Evolutionary conservation across 2,888 invertebrate species (phyloP).

Genomic region (Euplagia quadripunctaria): DNA sequence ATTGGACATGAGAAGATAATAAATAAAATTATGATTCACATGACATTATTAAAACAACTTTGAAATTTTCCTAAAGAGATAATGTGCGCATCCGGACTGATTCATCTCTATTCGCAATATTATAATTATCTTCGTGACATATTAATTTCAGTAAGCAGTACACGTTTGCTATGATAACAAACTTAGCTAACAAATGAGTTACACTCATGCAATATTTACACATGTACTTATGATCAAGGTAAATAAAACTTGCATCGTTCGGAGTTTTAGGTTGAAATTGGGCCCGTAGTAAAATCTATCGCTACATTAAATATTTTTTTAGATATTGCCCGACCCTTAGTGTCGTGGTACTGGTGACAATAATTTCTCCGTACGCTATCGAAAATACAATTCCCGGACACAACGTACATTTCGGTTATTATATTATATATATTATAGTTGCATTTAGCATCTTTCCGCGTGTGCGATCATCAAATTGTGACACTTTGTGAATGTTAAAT

Average conservation of each 20-base stretch:
- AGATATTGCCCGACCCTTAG: too few relatives aligned
- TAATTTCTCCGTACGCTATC: too few relatives aligned
- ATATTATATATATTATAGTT: background rate
- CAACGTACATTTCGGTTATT: background rate
- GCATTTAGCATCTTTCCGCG: too few relatives aligned
- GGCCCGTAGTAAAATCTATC: background rate
- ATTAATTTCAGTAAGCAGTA: conserved; percentile 29
- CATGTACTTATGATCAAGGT: background rate
- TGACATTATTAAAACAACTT: conserved; percentile 14
- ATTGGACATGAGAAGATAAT: background rate
- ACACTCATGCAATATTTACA: conserved; percentile 4
- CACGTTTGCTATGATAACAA: conserved; percentile 23
- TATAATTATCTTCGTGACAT: conserved; percentile 14
- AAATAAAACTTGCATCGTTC: background rate
- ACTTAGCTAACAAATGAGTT: conserved; percentile 15
- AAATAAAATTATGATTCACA: background rate
- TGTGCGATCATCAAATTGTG: too few relatives aligned
- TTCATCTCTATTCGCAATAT: conserved; percentile 49
- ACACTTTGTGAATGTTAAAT: too few relatives aligned
- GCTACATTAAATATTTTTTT: too few relatives aligned
- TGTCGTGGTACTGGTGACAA: too few relatives aligned
- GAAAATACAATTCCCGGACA: background rate
- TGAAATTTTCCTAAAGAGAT: conserved; percentile 52
- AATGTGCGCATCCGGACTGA: conserved; percentile 56
- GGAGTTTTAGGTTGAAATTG: background rate